Percentiles rank a stretch among this genome's conserved stretches.
Conservation (phyloP, 2,888 invertebrate species). For the Malacosoma neustria region DNA sequence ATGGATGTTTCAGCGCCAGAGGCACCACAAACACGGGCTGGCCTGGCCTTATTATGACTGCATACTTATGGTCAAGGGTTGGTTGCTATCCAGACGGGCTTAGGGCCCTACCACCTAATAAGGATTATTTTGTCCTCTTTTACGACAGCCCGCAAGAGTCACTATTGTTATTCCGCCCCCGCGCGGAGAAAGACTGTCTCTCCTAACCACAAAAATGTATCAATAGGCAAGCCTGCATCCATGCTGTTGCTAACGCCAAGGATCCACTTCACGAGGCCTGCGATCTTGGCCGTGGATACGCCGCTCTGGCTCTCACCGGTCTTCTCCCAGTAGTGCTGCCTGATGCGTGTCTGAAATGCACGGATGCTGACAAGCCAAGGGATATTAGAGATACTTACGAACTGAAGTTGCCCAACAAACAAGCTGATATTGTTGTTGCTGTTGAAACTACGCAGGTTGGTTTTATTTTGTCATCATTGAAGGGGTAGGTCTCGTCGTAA, state of each 20-base stretch:
- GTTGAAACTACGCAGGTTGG: constrained; percentile 76
- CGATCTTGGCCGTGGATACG: constrained; percentile 80
- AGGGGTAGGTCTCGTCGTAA: no score
- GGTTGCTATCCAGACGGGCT: no score
- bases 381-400: constrained; percentile 77
- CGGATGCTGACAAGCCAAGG: constrained; percentile 49
- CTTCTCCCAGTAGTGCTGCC: constrained; percentile 79
- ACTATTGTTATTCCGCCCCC: no score
- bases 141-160: no score
- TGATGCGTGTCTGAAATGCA: constrained; percentile 75
- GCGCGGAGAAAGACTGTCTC: no score
- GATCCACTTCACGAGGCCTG: constrained; percentile 73
- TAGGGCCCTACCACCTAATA: no score
- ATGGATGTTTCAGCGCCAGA: no score
- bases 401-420: constrained; percentile 79
- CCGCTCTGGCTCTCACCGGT: constrained; percentile 73
- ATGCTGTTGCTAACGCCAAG: constrained; percentile 61
- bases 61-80: no score
- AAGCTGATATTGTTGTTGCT: constrained; percentile 87
- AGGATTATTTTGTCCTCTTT: no score
- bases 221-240: constrained; percentile 86
- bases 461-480: not conserved
- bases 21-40: no score
- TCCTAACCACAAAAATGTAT: no score
- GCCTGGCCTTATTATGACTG: no score